Conservation (phyloP, 2,113 vertebrate species). For the Marcusenius ussheri region DNA sequence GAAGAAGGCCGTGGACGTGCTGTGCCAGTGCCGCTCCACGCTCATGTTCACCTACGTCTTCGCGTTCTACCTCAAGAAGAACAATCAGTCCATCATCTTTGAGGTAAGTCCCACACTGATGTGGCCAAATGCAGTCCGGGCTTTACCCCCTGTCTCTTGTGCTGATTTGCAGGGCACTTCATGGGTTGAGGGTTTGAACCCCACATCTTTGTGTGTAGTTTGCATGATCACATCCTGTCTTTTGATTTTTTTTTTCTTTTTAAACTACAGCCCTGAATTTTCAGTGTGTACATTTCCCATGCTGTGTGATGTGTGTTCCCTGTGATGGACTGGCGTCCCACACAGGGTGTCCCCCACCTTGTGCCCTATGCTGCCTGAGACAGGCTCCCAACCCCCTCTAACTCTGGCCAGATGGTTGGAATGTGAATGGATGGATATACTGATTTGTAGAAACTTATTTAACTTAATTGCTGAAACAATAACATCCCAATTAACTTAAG, state of each 20-base stretch:
- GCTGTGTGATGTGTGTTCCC: background rate
- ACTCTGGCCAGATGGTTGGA: background rate
- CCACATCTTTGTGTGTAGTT: background rate
- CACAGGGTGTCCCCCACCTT: background rate
- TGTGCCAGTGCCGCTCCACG: conserved; percentile 98
- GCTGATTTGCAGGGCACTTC: background rate
- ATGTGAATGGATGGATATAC: background rate
- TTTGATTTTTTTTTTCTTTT: background rate
- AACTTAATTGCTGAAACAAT: background rate
- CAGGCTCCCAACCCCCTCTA: background rate
- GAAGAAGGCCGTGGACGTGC: conserved; percentile 98
- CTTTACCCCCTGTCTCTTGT: background rate
- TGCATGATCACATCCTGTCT: background rate
- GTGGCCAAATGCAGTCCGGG: background rate
- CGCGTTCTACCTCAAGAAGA: conserved; percentile 99
- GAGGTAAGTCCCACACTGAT: conserved; percentile 68
- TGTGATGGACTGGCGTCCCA: background rate
- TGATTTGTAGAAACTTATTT: background rate
- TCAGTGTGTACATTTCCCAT: background rate
- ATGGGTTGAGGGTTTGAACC: background rate
- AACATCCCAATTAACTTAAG: background rate
- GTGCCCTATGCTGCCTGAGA: background rate
- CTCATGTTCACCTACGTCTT: conserved; percentile 99
- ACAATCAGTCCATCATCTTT: conserved; percentile 99
- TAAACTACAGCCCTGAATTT: background rate